Evolutionary conservation across 2,888 invertebrate genomes (phyloP), one percentile per base, ranked within the genome.

Genomic region (Anthophora plumipes): DNA sequence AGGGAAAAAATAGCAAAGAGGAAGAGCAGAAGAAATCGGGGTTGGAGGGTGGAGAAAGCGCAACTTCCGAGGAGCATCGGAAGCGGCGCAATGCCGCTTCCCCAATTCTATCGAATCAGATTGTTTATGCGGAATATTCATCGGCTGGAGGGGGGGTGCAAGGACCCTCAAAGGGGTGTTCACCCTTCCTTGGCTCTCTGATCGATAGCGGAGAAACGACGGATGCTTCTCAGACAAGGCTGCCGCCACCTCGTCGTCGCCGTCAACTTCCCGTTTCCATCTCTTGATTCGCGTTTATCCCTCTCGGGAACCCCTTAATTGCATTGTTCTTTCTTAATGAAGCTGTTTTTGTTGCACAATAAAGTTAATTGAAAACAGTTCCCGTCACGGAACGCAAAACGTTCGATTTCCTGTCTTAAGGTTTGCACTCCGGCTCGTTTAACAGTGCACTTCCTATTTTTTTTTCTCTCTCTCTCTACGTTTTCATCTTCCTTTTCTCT

Each of bases 121-220:
- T 84, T 87, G 84, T 87, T 88, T 87, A 88, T 87, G 79, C 88
- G 79, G 86, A 87, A 88, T 87, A 86, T 87, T 87, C 86, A 84
- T 88, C 78, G 88, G 41, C 66, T 46, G 50, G 72, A 59, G 72
- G 67, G 66, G 71, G 72, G 69, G 60, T 63, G 81, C 78, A 69
- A 82, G 80, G 55, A 77, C 80, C 59, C 86, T 86, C 74, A 66
- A 84, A 75, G 80, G 88, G 88, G 77, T 87, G 82, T 88, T 87
- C 87, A 88, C 86, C 86, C 88, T 86, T 84, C 66, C 80, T 74
- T 70, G 80, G 41, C 31, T 3, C 22, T 37, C 82, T 89, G 87
- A 89, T 88, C 87, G 87, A 88, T 88, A 88, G 79, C 77, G 69
- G 77, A 85, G 89, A 68, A 88, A 84, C 87, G 85, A 87, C 84